Conservation (phyloP, 1,140 invertebrate species). For the Trichonephila inaurata region DNA sequence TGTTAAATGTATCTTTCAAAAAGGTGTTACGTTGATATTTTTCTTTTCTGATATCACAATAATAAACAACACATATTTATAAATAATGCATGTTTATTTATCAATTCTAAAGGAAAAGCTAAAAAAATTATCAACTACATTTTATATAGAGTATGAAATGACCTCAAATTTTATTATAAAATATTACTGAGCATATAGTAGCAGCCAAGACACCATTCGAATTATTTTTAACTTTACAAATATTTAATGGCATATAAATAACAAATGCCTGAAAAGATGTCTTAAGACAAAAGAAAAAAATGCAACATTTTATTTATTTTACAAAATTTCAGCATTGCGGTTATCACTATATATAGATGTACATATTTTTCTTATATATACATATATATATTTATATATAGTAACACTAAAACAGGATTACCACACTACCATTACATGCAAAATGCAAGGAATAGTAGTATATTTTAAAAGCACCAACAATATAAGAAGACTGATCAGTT, state of each 20-base stretch:
- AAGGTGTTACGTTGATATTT: neutral
- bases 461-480: slow-evolving; percentile 75
- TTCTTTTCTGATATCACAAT: neutral
- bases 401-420: slow-evolving; percentile 72
- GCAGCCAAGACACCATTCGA: slow-evolving; percentile 75
- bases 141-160: slow-evolving; percentile 73
- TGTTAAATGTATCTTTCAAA: neutral
- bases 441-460: slow-evolving; percentile 70
- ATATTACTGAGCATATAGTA: slow-evolving; percentile 74
- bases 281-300: slow-evolving; percentile 59
- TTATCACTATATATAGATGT: slow-evolving; percentile 66
- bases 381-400: slow-evolving; percentile 64
- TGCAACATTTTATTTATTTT: slow-evolving; percentile 70
- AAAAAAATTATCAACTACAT: slow-evolving; percentile 60
- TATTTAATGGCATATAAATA: slow-evolving; percentile 73
- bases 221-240: slow-evolving; percentile 74
- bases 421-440: slow-evolving; percentile 73
- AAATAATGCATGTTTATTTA: slow-evolving; percentile 74
- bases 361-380: slow-evolving; percentile 39
- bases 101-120: slow-evolving; percentile 69
- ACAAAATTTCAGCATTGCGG: slow-evolving; percentile 66
- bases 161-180: slow-evolving; percentile 75
- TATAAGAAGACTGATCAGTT: slow-evolving; percentile 70
- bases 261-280: slow-evolving; percentile 75
- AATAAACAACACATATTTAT: slow-evolving; percentile 43